Evolutionary conservation across 2,113 vertebrate species (phyloP).

Genomic region (Colius striatus): DNA sequence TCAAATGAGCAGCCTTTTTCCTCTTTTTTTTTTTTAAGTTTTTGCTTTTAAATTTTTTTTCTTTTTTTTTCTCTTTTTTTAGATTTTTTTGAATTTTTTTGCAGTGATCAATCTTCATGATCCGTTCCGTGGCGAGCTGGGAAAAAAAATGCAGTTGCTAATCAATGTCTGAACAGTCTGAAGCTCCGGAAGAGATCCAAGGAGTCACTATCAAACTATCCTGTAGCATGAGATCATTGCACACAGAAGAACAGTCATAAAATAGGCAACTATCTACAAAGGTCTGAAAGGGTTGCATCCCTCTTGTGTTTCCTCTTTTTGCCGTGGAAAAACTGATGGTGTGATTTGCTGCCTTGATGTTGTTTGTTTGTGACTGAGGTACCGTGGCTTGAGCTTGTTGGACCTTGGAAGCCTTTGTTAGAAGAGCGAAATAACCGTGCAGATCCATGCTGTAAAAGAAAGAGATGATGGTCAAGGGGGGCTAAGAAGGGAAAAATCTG

Average conservation of each 20-base stretch:
- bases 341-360: constrained; percentile 88
- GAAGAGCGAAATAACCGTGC: constrained; percentile 84
- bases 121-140: constrained; percentile 83
- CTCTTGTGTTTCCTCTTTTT: constrained; percentile 97
- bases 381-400: constrained; percentile 83
- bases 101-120: constrained; percentile 81
- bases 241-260: constrained; percentile 76
- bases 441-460: constrained; percentile 75
- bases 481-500: fast-evolving
- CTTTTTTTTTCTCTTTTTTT: too few species aligned
- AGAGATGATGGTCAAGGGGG: neutral
- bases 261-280: constrained; percentile 90
- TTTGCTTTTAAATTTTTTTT: neutral
- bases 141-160: constrained; percentile 82
- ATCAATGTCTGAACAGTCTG: constrained; percentile 79
- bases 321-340: constrained; percentile 88
- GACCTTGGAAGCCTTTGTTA: constrained; percentile 88
- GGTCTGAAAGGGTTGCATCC: constrained; percentile 87
- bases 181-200: constrained; percentile 74
- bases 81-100: constrained; percentile 1
- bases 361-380: constrained; percentile 85
- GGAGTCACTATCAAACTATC: constrained; percentile 78
- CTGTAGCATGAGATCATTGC: constrained; percentile 77
- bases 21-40: constrained; percentile 22
- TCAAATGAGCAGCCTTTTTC: constrained; percentile 78